Conservation (phyloP, 2,797 vertebrate genomes). For the Clarias fuscus region DNA sequence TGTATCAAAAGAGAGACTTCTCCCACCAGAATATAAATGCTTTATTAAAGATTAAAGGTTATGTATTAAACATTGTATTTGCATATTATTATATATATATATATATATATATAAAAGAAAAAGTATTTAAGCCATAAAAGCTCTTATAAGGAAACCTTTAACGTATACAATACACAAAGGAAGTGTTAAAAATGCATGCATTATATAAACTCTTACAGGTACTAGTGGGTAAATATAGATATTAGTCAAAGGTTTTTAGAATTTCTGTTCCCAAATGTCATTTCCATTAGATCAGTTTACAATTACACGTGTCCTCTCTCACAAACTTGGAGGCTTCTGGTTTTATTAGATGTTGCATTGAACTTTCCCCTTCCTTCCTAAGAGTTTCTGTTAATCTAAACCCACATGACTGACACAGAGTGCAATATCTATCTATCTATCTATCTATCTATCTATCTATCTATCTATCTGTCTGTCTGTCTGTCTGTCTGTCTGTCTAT, state of each 20-base stretch:
- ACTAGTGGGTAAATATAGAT: neutral
- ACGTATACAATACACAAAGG: neutral
- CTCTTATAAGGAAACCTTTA: neutral
- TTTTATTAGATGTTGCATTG: constrained; percentile 51
- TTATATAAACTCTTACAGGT: neutral
- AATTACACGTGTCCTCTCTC: neutral
- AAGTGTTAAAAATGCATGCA: neutral
- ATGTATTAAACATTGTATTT: neutral
- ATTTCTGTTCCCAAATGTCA: neutral
- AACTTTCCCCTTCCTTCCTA: constrained; percentile 64
- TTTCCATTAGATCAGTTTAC: neutral
- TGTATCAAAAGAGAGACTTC: neutral
- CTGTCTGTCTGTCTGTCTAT: too few species aligned
- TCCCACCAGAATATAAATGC: neutral
- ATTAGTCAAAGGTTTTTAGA: too few species aligned
- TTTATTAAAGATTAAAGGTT: neutral
- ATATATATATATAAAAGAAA: too few species aligned
- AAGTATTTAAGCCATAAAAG: neutral
- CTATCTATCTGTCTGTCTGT: too few species aligned
- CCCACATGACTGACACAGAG: constrained; percentile 25
- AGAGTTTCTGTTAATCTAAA: constrained; percentile 64
- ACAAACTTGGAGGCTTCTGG: neutral
- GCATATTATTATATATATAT: neutral
- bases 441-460: too few species aligned
- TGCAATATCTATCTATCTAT: neutral